These are phyloP conservation scores for Pocillopora damicornis DNA, from an alignment of 64 coral and sea anemone genomes.

Conservation along the genomic window DNA sequence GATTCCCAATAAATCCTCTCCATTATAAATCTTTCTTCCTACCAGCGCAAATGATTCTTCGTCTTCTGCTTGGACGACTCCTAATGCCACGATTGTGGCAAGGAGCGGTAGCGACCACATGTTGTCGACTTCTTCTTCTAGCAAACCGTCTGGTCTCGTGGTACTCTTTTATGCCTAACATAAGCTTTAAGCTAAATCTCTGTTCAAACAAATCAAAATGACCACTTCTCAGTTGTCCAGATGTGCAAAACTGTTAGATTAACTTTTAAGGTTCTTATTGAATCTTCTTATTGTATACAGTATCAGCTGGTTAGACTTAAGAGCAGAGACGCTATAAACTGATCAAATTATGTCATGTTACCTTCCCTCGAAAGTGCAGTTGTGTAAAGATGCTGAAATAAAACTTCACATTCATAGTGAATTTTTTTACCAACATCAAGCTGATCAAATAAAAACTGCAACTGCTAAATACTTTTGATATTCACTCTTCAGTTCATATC, in stretches of 20 bases:
- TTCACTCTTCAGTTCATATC: no score
- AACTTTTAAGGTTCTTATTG: no score
- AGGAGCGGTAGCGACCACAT: not conserved
- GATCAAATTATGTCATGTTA: not conserved
- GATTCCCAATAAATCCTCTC: no score
- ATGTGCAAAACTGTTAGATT: no score
- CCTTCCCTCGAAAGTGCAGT: not conserved
- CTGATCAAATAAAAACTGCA: not conserved
- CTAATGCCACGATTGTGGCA: not conserved
- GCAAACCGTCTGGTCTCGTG: not conserved
- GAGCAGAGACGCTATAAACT: no score
- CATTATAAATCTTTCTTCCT: not conserved
- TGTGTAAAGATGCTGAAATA: not conserved
- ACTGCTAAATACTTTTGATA: not conserved
- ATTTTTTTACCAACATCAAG: not conserved
- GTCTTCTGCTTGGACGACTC: not conserved
- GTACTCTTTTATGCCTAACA: not conserved
- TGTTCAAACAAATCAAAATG: not conserved
- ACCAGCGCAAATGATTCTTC: slow-evolving; percentile 45
- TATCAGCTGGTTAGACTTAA: no score
- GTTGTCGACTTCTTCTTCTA: not conserved
- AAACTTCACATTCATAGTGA: not conserved
- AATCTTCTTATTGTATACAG: no score
- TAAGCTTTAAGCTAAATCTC: not conserved
- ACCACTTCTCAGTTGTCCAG: no score